These are phyloP conservation scores for Mythimna pallens DNA, from an alignment of 2,888 invertebrate species.

Conservation along the genomic window DNA sequence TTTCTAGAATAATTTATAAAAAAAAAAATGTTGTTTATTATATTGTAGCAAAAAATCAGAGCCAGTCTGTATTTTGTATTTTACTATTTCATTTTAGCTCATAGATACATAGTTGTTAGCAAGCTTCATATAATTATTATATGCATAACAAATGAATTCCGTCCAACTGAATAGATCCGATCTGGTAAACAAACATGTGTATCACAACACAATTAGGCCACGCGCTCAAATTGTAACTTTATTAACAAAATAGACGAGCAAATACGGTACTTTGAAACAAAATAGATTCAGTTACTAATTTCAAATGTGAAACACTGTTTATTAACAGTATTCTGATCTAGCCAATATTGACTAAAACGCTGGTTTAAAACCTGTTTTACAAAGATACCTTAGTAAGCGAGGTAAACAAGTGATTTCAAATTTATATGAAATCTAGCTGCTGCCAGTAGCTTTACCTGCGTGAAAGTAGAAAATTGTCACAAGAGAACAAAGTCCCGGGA, in stretches of 20 bases:
- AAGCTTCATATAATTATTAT: background rate
- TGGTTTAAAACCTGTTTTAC: background rate
- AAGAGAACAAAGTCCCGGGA: too few relatives aligned
- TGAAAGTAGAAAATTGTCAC: too few relatives aligned
- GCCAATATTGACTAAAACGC: background rate
- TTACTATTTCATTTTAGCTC: too few relatives aligned
- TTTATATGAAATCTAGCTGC: too few relatives aligned
- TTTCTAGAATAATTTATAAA: background rate
- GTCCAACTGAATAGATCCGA: slow-evolving; percentile 8
- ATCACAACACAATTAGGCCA: slow-evolving; percentile 16
- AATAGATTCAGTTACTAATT: slow-evolving; percentile 4
- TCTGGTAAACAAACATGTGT: slow-evolving; percentile 22
- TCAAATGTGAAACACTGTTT: background rate
- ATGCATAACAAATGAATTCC: slow-evolving; percentile 13
- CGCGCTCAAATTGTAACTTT: slow-evolving; percentile 4
- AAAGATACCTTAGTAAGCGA: too few relatives aligned
- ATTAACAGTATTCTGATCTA: too few relatives aligned
- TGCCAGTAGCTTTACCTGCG: too few relatives aligned
- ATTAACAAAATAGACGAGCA: slow-evolving; percentile 4
- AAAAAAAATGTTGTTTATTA: background rate
- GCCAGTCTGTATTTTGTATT: background rate
- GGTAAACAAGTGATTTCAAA: too few relatives aligned
- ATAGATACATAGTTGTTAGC: background rate
- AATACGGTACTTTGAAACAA: background rate
- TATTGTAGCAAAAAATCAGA: background rate